Percentiles rank a stretch among this genome's conserved stretches.
phyloP scores from a whole-genome alignment of 53 echinoderm and acorn worm genomes.

The Patiria pectinifera region DNA sequence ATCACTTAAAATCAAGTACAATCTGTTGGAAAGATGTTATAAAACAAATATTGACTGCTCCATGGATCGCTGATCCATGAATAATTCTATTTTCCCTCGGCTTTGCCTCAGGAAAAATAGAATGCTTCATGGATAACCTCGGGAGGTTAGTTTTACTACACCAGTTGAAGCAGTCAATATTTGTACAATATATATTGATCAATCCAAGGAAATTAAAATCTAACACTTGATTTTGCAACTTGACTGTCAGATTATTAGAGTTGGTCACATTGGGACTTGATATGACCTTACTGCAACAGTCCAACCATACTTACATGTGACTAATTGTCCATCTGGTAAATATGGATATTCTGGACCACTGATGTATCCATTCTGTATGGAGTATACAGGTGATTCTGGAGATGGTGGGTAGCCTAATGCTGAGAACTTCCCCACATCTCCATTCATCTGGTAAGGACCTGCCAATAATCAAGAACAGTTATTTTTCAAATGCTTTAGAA shows the following conservation, averaged over 20 bases:
- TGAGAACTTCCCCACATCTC: constrained; percentile 89
- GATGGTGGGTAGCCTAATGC: constrained; percentile 90
- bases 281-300: neutral
- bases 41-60: no score
- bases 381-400: constrained; percentile 89
- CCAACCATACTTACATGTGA: constrained; percentile 79
- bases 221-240: neutral
- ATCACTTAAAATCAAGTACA: no score
- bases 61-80: no score
- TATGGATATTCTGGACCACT: constrained; percentile 85
- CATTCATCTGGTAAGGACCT: constrained; percentile 94
- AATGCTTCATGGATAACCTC: no score
- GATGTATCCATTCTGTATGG: constrained; percentile 87
- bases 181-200: no score
- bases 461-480: neutral
- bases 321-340: constrained; percentile 93
- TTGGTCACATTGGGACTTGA: neutral
- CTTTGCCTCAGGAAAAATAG: no score
- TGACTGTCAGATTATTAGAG: no score
- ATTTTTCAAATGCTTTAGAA: neutral
- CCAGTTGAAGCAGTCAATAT: no score
- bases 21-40: no score
- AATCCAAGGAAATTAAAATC: no score
- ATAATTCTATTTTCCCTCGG: no score
- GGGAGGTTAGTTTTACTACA: no score